Conservation (phyloP, 2,797 vertebrate species). For the Xenentodon cancila region DNA sequence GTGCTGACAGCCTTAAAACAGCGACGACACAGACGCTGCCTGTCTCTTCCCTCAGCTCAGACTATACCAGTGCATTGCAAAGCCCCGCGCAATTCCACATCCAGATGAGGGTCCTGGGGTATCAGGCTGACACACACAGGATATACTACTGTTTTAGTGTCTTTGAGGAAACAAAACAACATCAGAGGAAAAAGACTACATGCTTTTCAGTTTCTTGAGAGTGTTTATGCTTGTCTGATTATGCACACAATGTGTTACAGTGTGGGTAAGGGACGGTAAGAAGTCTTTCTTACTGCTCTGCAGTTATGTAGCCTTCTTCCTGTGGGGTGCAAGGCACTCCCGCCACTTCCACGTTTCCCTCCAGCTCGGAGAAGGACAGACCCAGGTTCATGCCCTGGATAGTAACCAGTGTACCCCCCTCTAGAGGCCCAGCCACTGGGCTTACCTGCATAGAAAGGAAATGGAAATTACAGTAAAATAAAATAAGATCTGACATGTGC, state of each 20-base stretch:
- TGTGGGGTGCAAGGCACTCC: conserved; percentile 89
- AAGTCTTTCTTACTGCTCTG: conserved; percentile 89
- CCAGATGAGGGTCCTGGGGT: conserved; percentile 48
- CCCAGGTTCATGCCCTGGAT: conserved; percentile 94
- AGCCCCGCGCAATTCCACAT: conserved; percentile 47
- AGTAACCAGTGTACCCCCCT: conserved; percentile 93
- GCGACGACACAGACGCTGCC: conserved; percentile 63
- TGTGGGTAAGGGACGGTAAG: conserved; percentile 23
- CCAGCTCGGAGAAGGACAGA: conserved; percentile 92
- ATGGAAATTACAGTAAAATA: not conserved
- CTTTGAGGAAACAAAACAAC: conserved; percentile 12
- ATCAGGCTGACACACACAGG: conserved; percentile 35
- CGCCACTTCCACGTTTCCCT: conserved; percentile 91
- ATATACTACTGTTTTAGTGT: conserved; percentile 12
- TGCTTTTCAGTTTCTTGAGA: not conserved
- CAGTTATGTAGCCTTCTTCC: conserved; percentile 89
- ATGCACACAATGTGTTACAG: conserved; percentile 12
- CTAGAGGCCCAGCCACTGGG: conserved; percentile 90
- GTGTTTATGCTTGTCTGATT: conserved; percentile 18
- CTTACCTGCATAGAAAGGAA: conserved; percentile 79
- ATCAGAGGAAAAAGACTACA: conserved; percentile 20
- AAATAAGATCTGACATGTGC: not conserved
- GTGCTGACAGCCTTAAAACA: conserved; percentile 63
- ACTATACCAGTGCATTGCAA: conserved; percentile 45
- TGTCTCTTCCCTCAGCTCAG: conserved; percentile 61